Evolutionary conservation across 2,113 vertebrate genomes (phyloP).

Genomic region (Alectura lathami): DNA sequence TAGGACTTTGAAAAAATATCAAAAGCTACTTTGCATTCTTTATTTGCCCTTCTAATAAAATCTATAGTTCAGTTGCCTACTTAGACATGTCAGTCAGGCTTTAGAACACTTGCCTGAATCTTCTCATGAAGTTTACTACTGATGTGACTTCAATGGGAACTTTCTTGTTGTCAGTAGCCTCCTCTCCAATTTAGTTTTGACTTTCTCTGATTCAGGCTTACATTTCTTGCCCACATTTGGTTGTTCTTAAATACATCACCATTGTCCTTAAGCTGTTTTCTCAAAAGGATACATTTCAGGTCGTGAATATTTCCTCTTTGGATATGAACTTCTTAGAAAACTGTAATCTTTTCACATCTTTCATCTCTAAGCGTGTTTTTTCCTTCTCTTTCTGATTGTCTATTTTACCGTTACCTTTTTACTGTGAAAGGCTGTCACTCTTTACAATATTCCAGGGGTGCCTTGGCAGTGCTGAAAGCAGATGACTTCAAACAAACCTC

Average conservation of each 20-base stretch:
- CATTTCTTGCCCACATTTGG: background rate
- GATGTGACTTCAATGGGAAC: background rate
- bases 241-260: background rate
- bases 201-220: background rate
- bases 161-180: background rate
- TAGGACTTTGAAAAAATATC: background rate
- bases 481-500: background rate
- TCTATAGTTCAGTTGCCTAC: background rate
- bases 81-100: background rate
- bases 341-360: background rate
- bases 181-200: background rate
- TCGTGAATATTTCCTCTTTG: background rate
- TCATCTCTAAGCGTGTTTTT: background rate
- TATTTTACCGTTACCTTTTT: background rate
- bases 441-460: background rate
- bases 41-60: background rate
- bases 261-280: background rate
- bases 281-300: background rate
- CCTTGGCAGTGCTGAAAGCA: background rate
- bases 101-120: background rate
- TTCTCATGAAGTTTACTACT: background rate
- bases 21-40: background rate
- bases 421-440: background rate
- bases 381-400: background rate
- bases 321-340: background rate